phyloP scores from a whole-genome alignment of 2,888 invertebrate species.

The Thymelicus lineola region DNA sequence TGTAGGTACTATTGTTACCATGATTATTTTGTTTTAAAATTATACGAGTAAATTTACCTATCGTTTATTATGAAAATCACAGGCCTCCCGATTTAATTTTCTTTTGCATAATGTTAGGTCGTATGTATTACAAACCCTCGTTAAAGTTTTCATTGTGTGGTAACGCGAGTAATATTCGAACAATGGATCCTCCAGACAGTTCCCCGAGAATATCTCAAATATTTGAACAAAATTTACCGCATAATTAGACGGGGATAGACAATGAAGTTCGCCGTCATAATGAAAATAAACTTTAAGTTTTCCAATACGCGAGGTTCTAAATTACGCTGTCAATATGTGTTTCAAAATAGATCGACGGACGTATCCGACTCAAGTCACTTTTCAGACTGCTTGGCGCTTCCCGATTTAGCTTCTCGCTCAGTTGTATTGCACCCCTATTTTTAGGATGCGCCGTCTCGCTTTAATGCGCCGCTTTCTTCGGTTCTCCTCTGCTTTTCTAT shows the following conservation, averaged over 20 bases:
- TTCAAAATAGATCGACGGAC: conserved; percentile 9
- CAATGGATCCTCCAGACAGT: conserved; percentile 2
- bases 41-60: too few species aligned
- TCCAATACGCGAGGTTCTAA: conserved; percentile 21
- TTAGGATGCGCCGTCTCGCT: conserved; percentile 63
- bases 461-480: conserved; percentile 64
- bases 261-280: conserved; percentile 20
- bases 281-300: conserved; percentile 29
- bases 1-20: too few species aligned
- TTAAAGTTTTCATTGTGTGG: neutral
- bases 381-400: conserved; percentile 83
- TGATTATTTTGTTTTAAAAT: too few species aligned
- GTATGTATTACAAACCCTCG: neutral
- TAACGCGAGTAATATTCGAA: neutral
- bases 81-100: too few species aligned
- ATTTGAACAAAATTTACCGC: conserved; percentile 21
- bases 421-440: conserved; percentile 69
- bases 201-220: conserved; percentile 2
- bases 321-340: conserved; percentile 27
- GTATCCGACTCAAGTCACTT: conserved; percentile 55
- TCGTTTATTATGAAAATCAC: too few species aligned
- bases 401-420: conserved; percentile 66
- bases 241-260: conserved; percentile 18
- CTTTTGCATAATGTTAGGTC: too few species aligned
- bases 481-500: conserved; percentile 73